phyloP scores from a whole-genome alignment of 2,113 vertebrate species.

The Oreochromis aureus region DNA sequence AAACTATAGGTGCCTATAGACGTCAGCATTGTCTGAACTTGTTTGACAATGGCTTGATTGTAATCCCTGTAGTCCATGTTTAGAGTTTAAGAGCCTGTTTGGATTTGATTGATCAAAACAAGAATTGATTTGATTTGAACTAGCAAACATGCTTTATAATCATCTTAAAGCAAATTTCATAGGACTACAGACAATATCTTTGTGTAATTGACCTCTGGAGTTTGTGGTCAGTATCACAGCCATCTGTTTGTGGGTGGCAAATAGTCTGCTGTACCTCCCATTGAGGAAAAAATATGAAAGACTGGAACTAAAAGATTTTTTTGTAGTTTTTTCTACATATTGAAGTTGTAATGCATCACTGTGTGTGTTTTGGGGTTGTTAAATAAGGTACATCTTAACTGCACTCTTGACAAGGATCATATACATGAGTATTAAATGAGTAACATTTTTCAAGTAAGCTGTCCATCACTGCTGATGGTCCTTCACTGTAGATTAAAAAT shows the following conservation, averaged over 20 bases:
- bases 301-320: neutral
- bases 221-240: neutral
- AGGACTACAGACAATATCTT: neutral
- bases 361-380: neutral
- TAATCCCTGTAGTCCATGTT: neutral
- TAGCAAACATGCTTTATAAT: neutral
- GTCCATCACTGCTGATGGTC: neutral
- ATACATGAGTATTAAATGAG: neutral
- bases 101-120: neutral
- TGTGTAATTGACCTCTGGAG: neutral
- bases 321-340: neutral
- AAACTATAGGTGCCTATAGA: neutral
- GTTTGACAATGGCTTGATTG: neutral
- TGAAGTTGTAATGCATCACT: neutral
- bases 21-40: neutral
- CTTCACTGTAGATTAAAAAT: neutral
- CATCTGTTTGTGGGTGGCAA: neutral
- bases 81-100: neutral
- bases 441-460: neutral
- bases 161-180: neutral
- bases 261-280: neutral
- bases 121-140: neutral
- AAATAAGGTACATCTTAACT: neutral
- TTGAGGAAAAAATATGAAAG: neutral
- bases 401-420: neutral